These are phyloP conservation scores for Trisateles emortualis DNA, from an alignment of 2,888 invertebrate genomes.

Conservation along the genomic window DNA sequence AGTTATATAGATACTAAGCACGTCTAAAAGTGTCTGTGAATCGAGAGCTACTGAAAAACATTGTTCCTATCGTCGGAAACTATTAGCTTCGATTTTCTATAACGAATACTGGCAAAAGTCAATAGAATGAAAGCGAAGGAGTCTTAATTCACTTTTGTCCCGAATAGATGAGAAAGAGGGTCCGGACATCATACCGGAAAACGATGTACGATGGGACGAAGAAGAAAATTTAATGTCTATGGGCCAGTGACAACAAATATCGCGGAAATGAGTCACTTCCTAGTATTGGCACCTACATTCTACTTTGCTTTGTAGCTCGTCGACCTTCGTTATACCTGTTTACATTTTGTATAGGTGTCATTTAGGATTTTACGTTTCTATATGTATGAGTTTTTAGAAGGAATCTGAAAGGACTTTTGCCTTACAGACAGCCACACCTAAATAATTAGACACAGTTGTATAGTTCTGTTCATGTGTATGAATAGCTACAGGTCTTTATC, in stretches of 20 bases:
- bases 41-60: slow-evolving; percentile 8
- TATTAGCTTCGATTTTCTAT: slow-evolving; percentile 64
- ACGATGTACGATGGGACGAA: slow-evolving; percentile 61
- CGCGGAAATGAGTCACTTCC: slow-evolving; percentile 83
- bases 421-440: too few species aligned
- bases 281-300: slow-evolving; percentile 77
- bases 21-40: not conserved
- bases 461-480: too few species aligned
- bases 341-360: slow-evolving; percentile 32
- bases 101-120: slow-evolving; percentile 63
- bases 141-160: slow-evolving; percentile 74
- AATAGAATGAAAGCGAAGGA: slow-evolving; percentile 63
- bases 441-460: too few species aligned
- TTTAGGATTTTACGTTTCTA: not conserved
- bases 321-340: slow-evolving; percentile 53
- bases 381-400: too few species aligned
- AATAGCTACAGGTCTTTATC: too few species aligned
- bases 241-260: slow-evolving; percentile 74
- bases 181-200: slow-evolving; percentile 74
- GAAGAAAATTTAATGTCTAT: slow-evolving; percentile 78
- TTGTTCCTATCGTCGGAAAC: slow-evolving; percentile 48
- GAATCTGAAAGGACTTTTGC: too few species aligned
- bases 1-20: too few species aligned
- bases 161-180: slow-evolving; percentile 49
- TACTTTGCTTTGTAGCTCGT: slow-evolving; percentile 72